These are phyloP conservation scores for Propithecus perrieri DNA, from an alignment of 2,797 vertebrate species.

Conservation along the genomic window DNA sequence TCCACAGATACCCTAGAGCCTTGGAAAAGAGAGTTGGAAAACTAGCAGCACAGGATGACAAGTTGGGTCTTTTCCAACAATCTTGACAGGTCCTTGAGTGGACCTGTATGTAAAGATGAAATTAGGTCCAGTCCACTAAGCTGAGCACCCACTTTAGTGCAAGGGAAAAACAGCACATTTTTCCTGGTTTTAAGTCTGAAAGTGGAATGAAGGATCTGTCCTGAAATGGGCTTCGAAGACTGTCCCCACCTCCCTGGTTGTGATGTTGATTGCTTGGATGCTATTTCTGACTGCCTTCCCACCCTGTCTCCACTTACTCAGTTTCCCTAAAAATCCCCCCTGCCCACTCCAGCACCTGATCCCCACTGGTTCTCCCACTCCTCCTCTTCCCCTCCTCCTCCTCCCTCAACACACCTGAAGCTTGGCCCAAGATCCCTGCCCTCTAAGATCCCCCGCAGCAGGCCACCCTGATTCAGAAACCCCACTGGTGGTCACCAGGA, in stretches of 20 bases:
- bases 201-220: background rate
- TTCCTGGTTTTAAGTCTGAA: background rate
- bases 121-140: background rate
- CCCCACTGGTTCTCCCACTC: background rate
- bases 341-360: rapidly evolving
- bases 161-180: background rate
- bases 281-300: background rate
- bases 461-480: background rate
- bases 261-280: background rate
- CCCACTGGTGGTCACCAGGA: background rate
- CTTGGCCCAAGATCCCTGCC: background rate
- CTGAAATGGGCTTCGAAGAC: background rate
- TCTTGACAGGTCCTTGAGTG: background rate
- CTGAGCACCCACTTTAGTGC: background rate
- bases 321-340: background rate
- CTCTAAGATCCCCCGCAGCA: background rate
- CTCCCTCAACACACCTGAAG: too few relatives aligned
- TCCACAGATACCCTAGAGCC: background rate
- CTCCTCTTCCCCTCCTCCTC: background rate
- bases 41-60: background rate
- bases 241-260: background rate
- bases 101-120: background rate
- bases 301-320: background rate
- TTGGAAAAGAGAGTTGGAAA: background rate
- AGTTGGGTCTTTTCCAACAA: background rate